Evolutionary conservation across 2,888 invertebrate genomes (phyloP).

Genomic region (Machimus atricapillus): DNA sequence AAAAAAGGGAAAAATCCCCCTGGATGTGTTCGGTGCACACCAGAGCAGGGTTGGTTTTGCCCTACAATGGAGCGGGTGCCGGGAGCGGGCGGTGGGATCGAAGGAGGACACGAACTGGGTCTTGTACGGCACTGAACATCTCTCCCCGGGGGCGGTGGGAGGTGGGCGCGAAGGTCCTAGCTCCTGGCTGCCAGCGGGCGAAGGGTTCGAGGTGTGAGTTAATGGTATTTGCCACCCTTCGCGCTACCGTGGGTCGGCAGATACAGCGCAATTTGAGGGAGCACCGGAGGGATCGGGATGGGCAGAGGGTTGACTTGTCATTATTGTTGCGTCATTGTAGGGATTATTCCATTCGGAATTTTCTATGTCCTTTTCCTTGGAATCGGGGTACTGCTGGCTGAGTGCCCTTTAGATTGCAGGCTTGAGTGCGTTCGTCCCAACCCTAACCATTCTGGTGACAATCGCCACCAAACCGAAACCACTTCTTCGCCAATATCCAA

Average conservation of each 20-base stretch:
- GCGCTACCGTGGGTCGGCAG: not conserved
- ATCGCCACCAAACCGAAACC: not conserved
- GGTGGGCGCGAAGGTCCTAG: not conserved
- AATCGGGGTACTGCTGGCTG: conserved; percentile 2
- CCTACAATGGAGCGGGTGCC: not conserved
- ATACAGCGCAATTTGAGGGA: conserved; percentile 13
- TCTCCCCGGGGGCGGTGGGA: conserved; percentile 16
- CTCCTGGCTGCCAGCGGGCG: not conserved
- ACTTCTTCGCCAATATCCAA: not conserved
- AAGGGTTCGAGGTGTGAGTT: not conserved
- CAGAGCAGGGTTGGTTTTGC: not conserved
- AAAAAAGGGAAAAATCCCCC: not conserved
- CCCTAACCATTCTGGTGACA: conserved; percentile 14
- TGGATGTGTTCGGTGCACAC: not conserved
- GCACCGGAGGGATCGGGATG: not conserved
- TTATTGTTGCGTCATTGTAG: conserved; percentile 39
- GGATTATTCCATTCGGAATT: conserved; percentile 38
- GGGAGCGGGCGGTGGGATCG: not conserved
- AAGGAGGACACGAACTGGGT: conserved; percentile 23
- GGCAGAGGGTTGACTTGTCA: conserved; percentile 13
- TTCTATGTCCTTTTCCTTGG: conserved; percentile 29
- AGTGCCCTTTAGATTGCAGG: conserved; percentile 27
- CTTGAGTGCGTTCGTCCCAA: conserved; percentile 22
- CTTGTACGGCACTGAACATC: conserved; percentile 32
- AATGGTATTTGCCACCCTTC: conserved; percentile 13